These are phyloP conservation scores for Galerucella pusilla DNA, from an alignment of 2,888 invertebrate species.

Conservation along the genomic window DNA sequence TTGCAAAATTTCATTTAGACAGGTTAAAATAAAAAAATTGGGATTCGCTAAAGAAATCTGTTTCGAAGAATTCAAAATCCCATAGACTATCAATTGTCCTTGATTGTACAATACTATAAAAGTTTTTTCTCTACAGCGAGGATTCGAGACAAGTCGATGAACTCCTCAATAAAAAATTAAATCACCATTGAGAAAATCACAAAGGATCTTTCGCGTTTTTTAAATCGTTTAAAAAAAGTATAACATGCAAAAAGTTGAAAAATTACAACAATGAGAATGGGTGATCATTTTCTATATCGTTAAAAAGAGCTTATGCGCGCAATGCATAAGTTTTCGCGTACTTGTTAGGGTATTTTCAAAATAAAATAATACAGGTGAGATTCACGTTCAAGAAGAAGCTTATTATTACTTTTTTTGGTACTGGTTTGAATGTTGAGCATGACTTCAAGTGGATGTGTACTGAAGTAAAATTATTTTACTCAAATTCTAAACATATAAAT, in stretches of 20 bases:
- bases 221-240: constrained; percentile 47
- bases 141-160: constrained; percentile 60
- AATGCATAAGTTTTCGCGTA: constrained; percentile 66
- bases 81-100: constrained; percentile 3
- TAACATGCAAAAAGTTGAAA: constrained; percentile 24
- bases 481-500: too few species aligned
- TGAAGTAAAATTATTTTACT: constrained; percentile 7
- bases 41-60: neutral
- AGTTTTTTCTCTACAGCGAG: constrained; percentile 64
- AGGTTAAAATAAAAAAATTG: constrained; percentile 1
- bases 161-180: constrained; percentile 61
- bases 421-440: constrained; percentile 14
- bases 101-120: constrained; percentile 55
- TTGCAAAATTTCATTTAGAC: neutral
- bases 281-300: constrained; percentile 35
- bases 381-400: constrained; percentile 45
- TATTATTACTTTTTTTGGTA: constrained; percentile 21
- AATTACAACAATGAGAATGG: constrained; percentile 30
- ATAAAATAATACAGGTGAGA: constrained; percentile 63
- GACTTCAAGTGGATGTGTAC: neutral
- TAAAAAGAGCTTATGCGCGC: constrained; percentile 64
- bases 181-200: constrained; percentile 56
- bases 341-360: constrained; percentile 59
- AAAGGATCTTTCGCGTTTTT: constrained; percentile 54
- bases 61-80: neutral